phyloP scores from a whole-genome alignment of 2,888 invertebrate genomes.

The Acrobasis suavella region DNA sequence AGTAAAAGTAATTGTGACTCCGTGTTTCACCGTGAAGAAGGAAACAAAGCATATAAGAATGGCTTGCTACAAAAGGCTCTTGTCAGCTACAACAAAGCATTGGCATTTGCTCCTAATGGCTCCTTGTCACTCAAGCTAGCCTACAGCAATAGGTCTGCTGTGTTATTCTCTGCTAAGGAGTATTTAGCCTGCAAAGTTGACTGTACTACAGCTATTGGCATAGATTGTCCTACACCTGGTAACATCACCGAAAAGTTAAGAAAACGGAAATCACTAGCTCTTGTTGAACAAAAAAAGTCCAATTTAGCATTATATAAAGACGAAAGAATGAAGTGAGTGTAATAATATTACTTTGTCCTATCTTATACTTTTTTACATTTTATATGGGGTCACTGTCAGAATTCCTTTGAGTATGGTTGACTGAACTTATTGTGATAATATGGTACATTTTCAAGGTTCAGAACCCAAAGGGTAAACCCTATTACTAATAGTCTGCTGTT shows the following conservation, averaged over 20 bases:
- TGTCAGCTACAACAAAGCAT: background rate
- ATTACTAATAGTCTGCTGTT: too few relatives aligned
- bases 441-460: too few relatives aligned
- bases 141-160: constrained; percentile 27
- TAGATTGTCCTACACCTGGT: constrained; percentile 25
- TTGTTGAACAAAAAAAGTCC: background rate
- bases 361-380: background rate
- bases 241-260: constrained; percentile 23
- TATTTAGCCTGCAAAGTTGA: constrained; percentile 30
- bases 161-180: constrained; percentile 25
- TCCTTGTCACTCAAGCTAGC: background rate
- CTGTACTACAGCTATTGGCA: constrained; percentile 28
- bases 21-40: background rate
- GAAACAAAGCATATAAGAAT: constrained; percentile 1
- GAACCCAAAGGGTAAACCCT: too few relatives aligned
- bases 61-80: background rate
- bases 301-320: background rate
- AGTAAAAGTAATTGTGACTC: too few relatives aligned
- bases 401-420: too few relatives aligned
- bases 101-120: background rate
- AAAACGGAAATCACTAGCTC: constrained; percentile 4
- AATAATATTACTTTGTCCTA: background rate
- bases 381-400: background rate
- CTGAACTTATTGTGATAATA: too few relatives aligned
- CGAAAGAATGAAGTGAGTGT: background rate